These are phyloP conservation scores for Haplochromis vanheusdeni DNA, from an alignment of 2,113 vertebrate species.

Conservation along the genomic window DNA sequence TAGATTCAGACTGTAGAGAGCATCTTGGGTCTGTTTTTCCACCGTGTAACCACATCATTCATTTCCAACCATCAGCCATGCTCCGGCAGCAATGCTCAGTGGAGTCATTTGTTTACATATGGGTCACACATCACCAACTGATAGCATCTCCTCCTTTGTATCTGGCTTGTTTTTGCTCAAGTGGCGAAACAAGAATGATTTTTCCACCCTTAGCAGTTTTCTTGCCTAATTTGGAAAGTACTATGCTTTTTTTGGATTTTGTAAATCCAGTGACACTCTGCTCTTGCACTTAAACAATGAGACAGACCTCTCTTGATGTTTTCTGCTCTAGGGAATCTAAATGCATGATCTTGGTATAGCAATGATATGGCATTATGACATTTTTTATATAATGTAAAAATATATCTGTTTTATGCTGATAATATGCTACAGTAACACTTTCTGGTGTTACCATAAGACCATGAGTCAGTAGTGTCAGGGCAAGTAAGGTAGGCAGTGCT, in stretches of 20 bases:
- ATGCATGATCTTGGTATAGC: not conserved
- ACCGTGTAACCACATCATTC: not conserved
- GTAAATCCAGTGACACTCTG: not conserved
- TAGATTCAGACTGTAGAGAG: not conserved
- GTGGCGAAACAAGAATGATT: not conserved
- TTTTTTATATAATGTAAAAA: not conserved
- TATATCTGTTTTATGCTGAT: not conserved
- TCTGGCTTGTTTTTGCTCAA: not conserved
- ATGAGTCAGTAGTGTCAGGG: not conserved
- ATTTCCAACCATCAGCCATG: not conserved
- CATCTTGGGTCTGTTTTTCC: not conserved
- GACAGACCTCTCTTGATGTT: not conserved
- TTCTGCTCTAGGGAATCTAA: not conserved
- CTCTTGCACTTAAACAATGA: not conserved
- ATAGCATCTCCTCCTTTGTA: not conserved
- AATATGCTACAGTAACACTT: not conserved
- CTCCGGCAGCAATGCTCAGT: not conserved
- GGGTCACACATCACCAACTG: not conserved
- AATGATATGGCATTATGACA: not conserved
- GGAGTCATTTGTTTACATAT: not conserved
- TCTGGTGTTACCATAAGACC: not conserved
- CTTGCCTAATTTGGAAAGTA: not conserved
- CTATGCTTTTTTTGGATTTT: not conserved
- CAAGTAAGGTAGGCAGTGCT: not conserved
- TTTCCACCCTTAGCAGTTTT: not conserved